phyloP scores from a whole-genome alignment of 2,888 invertebrate genomes.

The Agrypnus murinus region DNA sequence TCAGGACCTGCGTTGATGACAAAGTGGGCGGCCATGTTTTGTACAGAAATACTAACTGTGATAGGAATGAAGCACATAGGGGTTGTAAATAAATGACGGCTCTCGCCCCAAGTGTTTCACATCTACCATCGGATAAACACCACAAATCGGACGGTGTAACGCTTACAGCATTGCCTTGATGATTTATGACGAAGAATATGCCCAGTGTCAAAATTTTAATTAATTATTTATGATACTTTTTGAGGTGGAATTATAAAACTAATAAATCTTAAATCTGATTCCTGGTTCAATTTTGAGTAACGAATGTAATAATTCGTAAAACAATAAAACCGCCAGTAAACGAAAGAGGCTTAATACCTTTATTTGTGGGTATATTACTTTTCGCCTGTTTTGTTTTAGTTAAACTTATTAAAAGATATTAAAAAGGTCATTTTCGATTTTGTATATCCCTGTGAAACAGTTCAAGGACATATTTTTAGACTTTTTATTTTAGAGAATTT shows the following conservation, averaged over 20 bases:
- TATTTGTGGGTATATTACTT: too few species aligned
- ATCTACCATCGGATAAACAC: slow-evolving; percentile 51
- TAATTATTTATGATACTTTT: slow-evolving; percentile 22
- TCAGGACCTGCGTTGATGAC: slow-evolving; percentile 63
- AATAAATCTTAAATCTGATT: slow-evolving; percentile 7
- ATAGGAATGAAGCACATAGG: slow-evolving; percentile 62
- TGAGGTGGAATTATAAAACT: slow-evolving; percentile 12
- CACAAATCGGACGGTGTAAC: slow-evolving; percentile 44
- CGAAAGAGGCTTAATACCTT: neutral
- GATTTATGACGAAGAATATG: slow-evolving; percentile 36
- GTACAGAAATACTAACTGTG: slow-evolving; percentile 62
- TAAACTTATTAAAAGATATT: too few species aligned
- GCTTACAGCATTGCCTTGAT: slow-evolving; percentile 30
- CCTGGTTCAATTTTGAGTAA: slow-evolving; percentile 5
- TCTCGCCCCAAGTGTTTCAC: slow-evolving; percentile 60
- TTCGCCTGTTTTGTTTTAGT: too few species aligned
- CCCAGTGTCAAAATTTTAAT: slow-evolving; percentile 28
- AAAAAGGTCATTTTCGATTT: neutral
- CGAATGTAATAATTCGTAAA: neutral
- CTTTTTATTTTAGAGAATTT: slow-evolving; percentile 18
- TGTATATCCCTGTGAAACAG: neutral
- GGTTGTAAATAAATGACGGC: slow-evolving; percentile 66
- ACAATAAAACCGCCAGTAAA: neutral
- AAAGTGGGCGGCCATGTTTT: slow-evolving; percentile 65
- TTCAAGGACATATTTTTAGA: slow-evolving; percentile 5